These are phyloP conservation scores for Sipha flava DNA, from an alignment of 1,140 invertebrate species.

Conservation along the genomic window DNA sequence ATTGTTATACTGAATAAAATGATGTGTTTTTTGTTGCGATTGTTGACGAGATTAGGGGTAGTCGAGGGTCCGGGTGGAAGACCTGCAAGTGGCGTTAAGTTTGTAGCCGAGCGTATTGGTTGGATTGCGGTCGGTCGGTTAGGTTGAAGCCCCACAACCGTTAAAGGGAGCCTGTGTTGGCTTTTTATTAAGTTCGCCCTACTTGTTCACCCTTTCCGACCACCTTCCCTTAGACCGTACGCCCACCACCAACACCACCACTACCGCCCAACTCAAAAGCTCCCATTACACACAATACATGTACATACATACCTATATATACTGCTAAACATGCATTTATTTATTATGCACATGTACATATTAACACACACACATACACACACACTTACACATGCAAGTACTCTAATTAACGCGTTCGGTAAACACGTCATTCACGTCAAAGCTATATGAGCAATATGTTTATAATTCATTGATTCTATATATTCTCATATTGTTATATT, in stretches of 20 bases:
- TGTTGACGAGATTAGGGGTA: conserved; percentile 10
- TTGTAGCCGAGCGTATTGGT: conserved; percentile 25
- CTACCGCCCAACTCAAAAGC: not conserved
- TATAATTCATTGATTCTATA: too few relatives aligned
- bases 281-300: conserved; percentile 5
- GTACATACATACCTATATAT: too few relatives aligned
- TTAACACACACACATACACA: too few relatives aligned
- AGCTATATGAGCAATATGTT: too few relatives aligned
- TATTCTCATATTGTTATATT: too few relatives aligned
- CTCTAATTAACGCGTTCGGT: too few relatives aligned
- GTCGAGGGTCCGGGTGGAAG: not conserved
- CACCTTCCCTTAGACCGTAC: not conserved
- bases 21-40: conserved; percentile 22
- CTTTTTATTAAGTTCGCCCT: conserved; percentile 28
- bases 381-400: too few relatives aligned
- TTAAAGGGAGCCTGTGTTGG: conserved; percentile 10
- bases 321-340: too few relatives aligned
- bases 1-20: conserved; percentile 6
- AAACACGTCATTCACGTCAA: too few relatives aligned
- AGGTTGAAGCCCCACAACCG: conserved; percentile 4
- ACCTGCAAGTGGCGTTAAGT: conserved; percentile 28
- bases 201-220: not conserved
- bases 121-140: conserved; percentile 23
- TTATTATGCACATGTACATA: too few relatives aligned
- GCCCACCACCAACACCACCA: too few relatives aligned